phyloP scores from a whole-genome alignment of 1,140 invertebrate genomes.

The Diploscapter pachys region DNA sequence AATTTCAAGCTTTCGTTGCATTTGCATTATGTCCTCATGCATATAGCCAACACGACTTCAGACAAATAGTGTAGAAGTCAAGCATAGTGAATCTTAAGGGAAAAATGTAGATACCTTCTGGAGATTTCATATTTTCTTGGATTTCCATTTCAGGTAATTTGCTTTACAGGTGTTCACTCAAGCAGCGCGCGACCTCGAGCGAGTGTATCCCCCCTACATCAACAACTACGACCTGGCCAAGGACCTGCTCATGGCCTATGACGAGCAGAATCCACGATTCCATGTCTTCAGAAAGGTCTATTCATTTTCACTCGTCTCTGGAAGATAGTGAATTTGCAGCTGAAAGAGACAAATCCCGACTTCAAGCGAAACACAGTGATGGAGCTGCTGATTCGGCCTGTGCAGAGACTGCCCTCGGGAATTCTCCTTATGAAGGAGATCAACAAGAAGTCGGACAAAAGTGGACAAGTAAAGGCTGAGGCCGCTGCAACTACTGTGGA shows the following conservation, averaged over 20 bases:
- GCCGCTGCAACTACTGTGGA: constrained; percentile 81
- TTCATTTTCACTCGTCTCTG: constrained; percentile 4
- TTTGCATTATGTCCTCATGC: no score
- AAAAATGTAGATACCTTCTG: no score
- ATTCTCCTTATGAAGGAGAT: constrained; percentile 88
- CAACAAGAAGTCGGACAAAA: constrained; percentile 80
- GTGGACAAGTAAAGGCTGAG: constrained; percentile 78
- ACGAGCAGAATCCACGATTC: constrained; percentile 85
- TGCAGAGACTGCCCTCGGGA: constrained; percentile 90
- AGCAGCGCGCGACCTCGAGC: not conserved
- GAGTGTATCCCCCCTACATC: constrained; percentile 89
- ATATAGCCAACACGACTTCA: no score
- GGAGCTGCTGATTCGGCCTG: constrained; percentile 89
- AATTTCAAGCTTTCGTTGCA: not conserved
- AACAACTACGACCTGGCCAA: constrained; percentile 97
- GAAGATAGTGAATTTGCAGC: constrained; percentile 21
- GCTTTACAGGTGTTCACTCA: no score
- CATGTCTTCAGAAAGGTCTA: constrained; percentile 73
- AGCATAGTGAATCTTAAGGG: no score
- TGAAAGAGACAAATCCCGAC: constrained; percentile 69
- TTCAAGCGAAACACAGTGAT: constrained; percentile 88
- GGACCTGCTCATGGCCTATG: constrained; percentile 82
- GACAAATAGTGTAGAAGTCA: no score
- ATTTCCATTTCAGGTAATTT: no score
- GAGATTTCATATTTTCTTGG: no score